Percentiles rank a stretch among this genome's conserved stretches.
These are phyloP conservation scores for Jordanella pulchra DNA, from an alignment of 2,797 vertebrate genomes.

Conservation along the genomic window DNA sequence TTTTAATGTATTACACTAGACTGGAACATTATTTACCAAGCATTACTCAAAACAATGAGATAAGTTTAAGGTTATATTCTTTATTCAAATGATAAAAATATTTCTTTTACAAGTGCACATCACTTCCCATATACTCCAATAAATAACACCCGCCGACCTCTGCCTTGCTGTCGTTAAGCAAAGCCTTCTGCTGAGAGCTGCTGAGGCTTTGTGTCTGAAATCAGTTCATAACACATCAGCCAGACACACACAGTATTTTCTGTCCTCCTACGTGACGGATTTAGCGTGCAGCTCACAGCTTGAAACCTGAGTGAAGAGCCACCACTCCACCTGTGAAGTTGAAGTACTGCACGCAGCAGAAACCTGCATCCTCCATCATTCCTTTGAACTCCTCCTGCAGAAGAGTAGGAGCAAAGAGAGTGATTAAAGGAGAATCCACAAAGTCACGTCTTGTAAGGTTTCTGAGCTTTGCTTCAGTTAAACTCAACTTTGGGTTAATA, in stretches of 20 bases:
- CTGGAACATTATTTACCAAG: not conserved
- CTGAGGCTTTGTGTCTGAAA: slow-evolving; percentile 4
- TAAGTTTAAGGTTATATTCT: slow-evolving; percentile 25
- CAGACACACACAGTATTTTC: not conserved
- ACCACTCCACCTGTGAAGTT: slow-evolving; percentile 89
- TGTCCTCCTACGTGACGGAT: not conserved
- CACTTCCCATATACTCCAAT: not conserved
- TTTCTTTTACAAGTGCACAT: not conserved
- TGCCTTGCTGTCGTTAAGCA: not conserved
- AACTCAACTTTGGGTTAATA: not conserved
- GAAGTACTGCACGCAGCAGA: slow-evolving; percentile 85
- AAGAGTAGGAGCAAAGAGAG: slow-evolving; percentile 19
- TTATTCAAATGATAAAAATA: slow-evolving; percentile 1
- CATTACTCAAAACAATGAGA: not conserved
- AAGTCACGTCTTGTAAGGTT: not conserved
- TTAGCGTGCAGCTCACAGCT: slow-evolving; percentile 78
- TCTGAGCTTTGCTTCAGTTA: not conserved
- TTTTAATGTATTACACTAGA: no score
- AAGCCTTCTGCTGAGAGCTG: not conserved
- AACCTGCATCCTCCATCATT: slow-evolving; percentile 93
- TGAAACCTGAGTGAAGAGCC: slow-evolving; percentile 96
- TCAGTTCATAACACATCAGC: slow-evolving; percentile 1
- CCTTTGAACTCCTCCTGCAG: slow-evolving; percentile 89
- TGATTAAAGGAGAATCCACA: not conserved
- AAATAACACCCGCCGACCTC: slow-evolving; percentile 23